These are phyloP conservation scores for Hipposideros armiger DNA, from an alignment of 2,113 vertebrate genomes.

Conservation along the genomic window DNA sequence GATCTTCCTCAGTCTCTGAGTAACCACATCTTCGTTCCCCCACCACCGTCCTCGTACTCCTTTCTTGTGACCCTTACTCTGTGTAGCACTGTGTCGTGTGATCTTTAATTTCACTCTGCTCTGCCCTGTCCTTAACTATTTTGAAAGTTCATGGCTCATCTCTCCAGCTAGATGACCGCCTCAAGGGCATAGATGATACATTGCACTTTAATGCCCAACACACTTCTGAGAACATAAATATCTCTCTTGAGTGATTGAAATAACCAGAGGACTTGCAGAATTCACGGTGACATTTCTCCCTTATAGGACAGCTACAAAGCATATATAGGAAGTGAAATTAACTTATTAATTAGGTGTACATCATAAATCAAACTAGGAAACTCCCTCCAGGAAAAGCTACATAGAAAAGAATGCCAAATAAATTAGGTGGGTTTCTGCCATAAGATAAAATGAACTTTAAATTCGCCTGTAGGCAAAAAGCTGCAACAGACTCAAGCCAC, in stretches of 20 bases:
- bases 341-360: constrained; percentile 53
- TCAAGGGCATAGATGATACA: neutral
- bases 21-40: neutral
- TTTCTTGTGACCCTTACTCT: neutral
- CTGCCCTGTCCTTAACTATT: neutral
- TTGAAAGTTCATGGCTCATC: neutral
- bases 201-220: neutral
- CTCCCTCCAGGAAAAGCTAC: constrained; percentile 50
- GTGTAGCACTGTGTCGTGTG: neutral
- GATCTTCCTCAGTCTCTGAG: neutral
- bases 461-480: constrained; percentile 31
- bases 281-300: neutral
- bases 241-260: constrained; percentile 9
- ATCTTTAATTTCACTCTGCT: neutral
- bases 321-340: constrained; percentile 55
- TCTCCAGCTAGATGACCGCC: neutral
- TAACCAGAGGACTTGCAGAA: constrained; percentile 28
- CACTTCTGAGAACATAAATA: constrained; percentile 30
- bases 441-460: constrained; percentile 51
- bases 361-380: neutral
- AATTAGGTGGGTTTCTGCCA: constrained; percentile 49
- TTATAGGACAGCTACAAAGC: constrained; percentile 40
- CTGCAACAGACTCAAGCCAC: neutral
- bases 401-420: constrained; percentile 61
- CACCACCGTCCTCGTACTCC: neutral